Percentiles rank a stretch among this genome's conserved stretches.
Evolutionary conservation across 2,113 vertebrate genomes (phyloP).

Genomic region (Columba janthina): DNA sequence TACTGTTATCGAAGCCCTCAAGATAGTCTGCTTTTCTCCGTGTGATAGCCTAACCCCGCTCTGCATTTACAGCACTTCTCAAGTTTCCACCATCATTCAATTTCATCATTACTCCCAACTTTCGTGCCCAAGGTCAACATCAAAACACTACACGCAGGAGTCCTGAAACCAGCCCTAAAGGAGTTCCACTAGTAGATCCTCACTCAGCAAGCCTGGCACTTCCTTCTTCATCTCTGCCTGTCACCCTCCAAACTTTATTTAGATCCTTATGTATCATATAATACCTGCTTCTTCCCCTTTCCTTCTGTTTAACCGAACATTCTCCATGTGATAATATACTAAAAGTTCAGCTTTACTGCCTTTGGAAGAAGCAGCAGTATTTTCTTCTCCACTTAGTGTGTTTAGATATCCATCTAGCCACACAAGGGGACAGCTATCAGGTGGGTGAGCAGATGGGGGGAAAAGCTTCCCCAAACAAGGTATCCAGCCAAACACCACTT

Average conservation of each 20-base stretch:
- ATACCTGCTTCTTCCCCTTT: neutral
- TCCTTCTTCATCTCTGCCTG: neutral
- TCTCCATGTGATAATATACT: neutral
- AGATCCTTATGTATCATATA: rapidly evolving
- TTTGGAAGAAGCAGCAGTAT: neutral
- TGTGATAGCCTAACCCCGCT: neutral
- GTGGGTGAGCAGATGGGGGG: neutral
- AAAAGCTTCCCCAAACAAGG: neutral
- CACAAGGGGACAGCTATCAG: neutral
- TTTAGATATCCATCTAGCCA: neutral
- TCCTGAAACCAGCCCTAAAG: neutral
- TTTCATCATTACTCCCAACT: neutral
- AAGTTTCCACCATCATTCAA: neutral
- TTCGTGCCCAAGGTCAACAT: neutral
- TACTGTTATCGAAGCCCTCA: neutral
- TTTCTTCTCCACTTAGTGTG: neutral
- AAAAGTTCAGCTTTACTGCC: neutral
- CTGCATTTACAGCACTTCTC: neutral
- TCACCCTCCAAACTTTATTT: neutral
- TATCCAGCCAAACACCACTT: neutral
- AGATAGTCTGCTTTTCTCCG: neutral
- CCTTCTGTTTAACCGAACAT: neutral
- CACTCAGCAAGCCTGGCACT: neutral
- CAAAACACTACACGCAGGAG: neutral
- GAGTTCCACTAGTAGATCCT: neutral